Evolutionary conservation across 37 sponge, comb jelly and placozoan species (phyloP), one percentile per base, ranked within the genome.

Genomic region (Ephydatia muelleri): DNA sequence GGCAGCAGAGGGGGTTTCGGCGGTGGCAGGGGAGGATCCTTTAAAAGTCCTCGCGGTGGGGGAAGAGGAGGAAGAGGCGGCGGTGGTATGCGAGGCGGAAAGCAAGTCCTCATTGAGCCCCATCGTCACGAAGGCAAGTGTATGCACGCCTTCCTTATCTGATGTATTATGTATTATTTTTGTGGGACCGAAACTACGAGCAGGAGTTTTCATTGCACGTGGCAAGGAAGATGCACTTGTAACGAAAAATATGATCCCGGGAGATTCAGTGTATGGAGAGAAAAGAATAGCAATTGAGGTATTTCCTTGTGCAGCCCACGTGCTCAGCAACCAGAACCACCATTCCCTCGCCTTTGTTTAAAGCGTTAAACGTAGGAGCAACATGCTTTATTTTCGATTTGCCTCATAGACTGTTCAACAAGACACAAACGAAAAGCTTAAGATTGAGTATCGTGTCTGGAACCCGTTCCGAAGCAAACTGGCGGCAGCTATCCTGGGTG

Each of bases 381-480:
- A 33, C 34, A 75, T 8, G 3, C 76, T 14, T 9, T 75, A 5
- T 38, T 31, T 49, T 32, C 27, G 5, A 25, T 26, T n/a, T 27
- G 26, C 25, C 11, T 36, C 9, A 11, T 76, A 38, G 26, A 36
- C 70, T 27, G 5, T 35, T 9, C 31, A 74, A 21, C 27, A 74
- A 28, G 76, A 37, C 30, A 22, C 43, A 21, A 76, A 35, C 27
- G 89, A 91, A 1, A 72, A 57, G 5, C 70, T 39, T 40, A 98
- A 98, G 81, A 83, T 93, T 0, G 99, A 98, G 81, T 98, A 98
- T 71, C 87, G 97, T 39, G 99, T 98, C 77, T 98, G 99, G 99
- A 98, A 98, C 64, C 99, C 97, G 2, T 98, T 98, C 78, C 83
- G 99, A 12, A 97, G 98, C 49, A 98, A 98, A 75, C 82, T 98